phyloP scores from a whole-genome alignment of 2,113 vertebrate species.

The Oenanthe oenanthe region DNA sequence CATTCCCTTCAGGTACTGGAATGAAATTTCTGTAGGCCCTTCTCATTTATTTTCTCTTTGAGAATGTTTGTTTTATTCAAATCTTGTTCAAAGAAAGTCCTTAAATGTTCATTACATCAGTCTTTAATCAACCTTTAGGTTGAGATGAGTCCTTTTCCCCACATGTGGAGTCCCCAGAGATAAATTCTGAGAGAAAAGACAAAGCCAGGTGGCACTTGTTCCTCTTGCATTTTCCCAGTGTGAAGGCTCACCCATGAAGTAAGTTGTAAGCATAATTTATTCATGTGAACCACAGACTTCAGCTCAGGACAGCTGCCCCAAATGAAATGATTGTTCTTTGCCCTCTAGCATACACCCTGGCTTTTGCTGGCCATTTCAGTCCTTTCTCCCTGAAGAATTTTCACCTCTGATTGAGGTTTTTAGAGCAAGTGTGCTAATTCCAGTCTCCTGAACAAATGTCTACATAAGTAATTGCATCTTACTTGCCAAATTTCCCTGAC shows the following conservation, averaged over 20 bases:
- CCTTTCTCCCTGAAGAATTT: background rate
- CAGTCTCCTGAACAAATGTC: background rate
- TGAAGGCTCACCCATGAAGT: background rate
- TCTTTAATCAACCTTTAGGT: background rate
- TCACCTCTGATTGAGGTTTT: background rate
- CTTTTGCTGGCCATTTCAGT: background rate
- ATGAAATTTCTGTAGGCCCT: background rate
- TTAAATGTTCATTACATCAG: background rate
- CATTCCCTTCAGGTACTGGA: background rate
- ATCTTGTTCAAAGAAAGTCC: background rate
- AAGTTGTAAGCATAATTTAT: background rate
- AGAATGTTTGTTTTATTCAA: background rate
- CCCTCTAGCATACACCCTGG: background rate
- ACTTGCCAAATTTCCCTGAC: background rate
- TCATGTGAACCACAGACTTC: background rate
- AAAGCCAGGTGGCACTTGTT: background rate
- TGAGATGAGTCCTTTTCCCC: background rate
- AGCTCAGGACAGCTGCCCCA: background rate
- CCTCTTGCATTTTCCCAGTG: background rate
- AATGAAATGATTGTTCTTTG: background rate
- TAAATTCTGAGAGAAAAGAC: background rate
- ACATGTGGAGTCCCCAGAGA: background rate
- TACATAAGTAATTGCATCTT: background rate
- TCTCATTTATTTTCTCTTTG: background rate
- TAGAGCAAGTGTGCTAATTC: background rate